phyloP scores from a whole-genome alignment of 1,140 invertebrate genomes.

The Acromyrmex charruanus region DNA sequence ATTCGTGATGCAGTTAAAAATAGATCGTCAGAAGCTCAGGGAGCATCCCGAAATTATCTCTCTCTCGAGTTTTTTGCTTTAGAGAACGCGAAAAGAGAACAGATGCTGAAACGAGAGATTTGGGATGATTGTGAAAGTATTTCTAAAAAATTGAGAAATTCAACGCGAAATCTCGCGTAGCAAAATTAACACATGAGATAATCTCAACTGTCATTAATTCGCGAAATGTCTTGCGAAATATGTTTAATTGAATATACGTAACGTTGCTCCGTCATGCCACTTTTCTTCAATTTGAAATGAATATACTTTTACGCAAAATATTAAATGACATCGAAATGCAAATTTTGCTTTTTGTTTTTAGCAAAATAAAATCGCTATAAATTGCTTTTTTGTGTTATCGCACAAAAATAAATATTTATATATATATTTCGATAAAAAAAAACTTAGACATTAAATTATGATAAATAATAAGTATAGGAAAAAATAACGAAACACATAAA shows the following conservation, averaged over 20 bases:
- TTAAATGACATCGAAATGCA: background rate
- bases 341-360: background rate
- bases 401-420: background rate
- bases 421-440: background rate
- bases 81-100: background rate
- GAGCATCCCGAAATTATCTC: conserved; percentile 22
- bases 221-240: background rate
- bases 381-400: background rate
- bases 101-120: background rate
- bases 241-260: background rate
- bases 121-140: background rate
- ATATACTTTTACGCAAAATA: conserved; percentile 7
- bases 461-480: background rate
- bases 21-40: conserved; percentile 17
- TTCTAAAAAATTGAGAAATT: background rate
- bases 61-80: background rate
- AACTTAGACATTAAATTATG: background rate
- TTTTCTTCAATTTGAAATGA: background rate
- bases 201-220: background rate
- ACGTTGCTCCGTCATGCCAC: background rate
- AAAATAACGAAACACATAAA: background rate
- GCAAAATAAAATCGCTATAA: background rate
- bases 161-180: background rate
- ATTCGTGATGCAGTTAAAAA: conserved; percentile 2
- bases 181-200: background rate